phyloP scores from a whole-genome alignment of 2,797 vertebrate genomes.

The Semaprochilodus insignis region DNA sequence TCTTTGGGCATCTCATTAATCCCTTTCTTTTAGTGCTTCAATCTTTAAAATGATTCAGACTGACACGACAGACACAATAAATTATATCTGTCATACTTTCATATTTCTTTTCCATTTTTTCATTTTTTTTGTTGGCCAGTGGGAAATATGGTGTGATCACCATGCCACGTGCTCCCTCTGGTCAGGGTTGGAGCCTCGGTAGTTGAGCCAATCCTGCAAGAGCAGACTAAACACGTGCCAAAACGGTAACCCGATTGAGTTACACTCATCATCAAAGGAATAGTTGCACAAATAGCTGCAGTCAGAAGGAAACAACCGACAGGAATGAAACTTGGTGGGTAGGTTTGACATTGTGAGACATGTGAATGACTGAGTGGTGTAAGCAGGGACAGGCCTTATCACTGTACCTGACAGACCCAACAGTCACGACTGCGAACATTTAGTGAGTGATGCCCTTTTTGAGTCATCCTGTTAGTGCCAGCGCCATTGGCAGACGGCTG shows the following conservation, averaged over 20 bases:
- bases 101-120: background rate
- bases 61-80: slow-evolving; percentile 49
- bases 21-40: slow-evolving; percentile 27
- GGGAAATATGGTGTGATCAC: slow-evolving; percentile 27
- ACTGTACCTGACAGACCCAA: too few relatives aligned
- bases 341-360: too few relatives aligned
- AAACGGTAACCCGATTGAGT: background rate
- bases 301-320: too few relatives aligned
- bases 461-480: too few relatives aligned
- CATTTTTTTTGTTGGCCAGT: slow-evolving; percentile 16
- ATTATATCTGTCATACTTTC: slow-evolving; percentile 41
- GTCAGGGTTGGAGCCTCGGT: slow-evolving; percentile 13
- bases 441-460: too few relatives aligned
- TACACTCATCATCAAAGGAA: too few relatives aligned
- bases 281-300: too few relatives aligned
- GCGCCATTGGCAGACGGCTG: too few relatives aligned
- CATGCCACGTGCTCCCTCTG: background rate
- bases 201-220: background rate
- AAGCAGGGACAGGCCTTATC: too few relatives aligned
- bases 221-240: background rate
- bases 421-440: too few relatives aligned
- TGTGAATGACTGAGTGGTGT: too few relatives aligned
- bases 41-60: slow-evolving; percentile 45
- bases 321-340: too few relatives aligned
- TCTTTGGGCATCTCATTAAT: slow-evolving; percentile 17